Evolutionary conservation across 1,140 invertebrate species (phyloP), one percentile per base, ranked within the genome.

Genomic region (Diorhabda carinulata): DNA sequence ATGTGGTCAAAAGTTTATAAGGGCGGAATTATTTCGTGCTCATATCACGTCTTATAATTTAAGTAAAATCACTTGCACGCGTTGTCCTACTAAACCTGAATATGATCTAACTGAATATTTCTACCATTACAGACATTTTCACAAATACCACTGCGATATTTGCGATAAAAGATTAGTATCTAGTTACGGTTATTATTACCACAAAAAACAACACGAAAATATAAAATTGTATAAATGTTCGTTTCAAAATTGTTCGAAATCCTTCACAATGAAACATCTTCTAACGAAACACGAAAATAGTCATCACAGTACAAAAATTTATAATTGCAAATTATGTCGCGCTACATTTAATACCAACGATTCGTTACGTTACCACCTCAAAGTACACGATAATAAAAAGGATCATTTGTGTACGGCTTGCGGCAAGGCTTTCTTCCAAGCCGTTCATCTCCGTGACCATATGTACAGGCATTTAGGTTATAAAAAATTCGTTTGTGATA

Each of bases 81-180:
- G 58, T 25, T 60, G 58, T 40, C 58, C 58, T 5, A 10, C 8
- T 40, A n/a, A n/a, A 10, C 25, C 42, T 25, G 58, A 60, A 60
- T 40, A 41, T 3, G 58, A 42, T 42, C 6, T 56, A 7, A 41
- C 25, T 41, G 58, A 60, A 10, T 60, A 10, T 7, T 60, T 60
- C 58, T 10, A 5, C 4, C 58, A 60, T 40, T 60, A 60, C 8
- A 60, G 42, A 6, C 8, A n/a, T 10, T 25, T 60, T 60, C 58
- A 60, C 58, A 60, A 60, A 41, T 60, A 60, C 58, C 58, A 60
- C 5, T 60, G 58, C 58, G 9, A 60, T 25, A 60, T 60, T 7
- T 60, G 58, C 25, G 9, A 60, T 7, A 60, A 60, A 25, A 8
- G 58, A 5, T 40, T 60, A 25, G 25, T 41, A 41, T 60, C 58